Percentiles rank a stretch among this genome's conserved stretches.
phyloP scores from a whole-genome alignment of 2,888 invertebrate genomes.

The Epinotia brunnichana region DNA sequence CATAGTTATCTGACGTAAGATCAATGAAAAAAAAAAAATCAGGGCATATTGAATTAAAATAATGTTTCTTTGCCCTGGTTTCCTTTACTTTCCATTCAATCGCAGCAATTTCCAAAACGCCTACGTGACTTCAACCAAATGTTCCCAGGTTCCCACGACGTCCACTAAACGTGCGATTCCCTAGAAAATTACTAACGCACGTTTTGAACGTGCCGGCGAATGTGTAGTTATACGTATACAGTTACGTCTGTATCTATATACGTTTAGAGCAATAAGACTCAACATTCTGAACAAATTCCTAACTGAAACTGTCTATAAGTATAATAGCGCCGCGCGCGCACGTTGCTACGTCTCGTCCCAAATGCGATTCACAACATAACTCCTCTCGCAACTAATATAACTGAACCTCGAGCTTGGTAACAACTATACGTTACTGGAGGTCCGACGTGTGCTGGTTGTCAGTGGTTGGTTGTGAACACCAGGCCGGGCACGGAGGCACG shows the following conservation, averaged over 20 bases:
- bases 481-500: constrained; percentile 10
- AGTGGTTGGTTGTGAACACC: background rate
- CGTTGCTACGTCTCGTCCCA: background rate
- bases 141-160: background rate
- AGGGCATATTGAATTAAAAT: background rate
- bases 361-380: background rate
- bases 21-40: background rate
- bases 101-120: background rate
- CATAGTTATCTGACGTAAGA: too few relatives aligned
- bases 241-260: background rate
- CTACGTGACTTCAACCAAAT: background rate
- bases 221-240: background rate
- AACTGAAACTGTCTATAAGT: background rate
- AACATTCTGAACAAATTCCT: background rate
- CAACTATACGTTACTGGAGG: background rate
- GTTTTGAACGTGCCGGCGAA: background rate
- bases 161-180: background rate
- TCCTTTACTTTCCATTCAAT: background rate
- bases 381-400: background rate
- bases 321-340: constrained; percentile 2
- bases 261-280: background rate
- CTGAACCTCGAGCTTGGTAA: background rate
- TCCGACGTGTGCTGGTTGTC: background rate
- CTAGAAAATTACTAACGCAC: background rate
- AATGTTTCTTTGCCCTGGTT: background rate